Base-by-base conservation (phyloP, 1,140 invertebrate species). In the Drosophila lacteicornis region DNA sequence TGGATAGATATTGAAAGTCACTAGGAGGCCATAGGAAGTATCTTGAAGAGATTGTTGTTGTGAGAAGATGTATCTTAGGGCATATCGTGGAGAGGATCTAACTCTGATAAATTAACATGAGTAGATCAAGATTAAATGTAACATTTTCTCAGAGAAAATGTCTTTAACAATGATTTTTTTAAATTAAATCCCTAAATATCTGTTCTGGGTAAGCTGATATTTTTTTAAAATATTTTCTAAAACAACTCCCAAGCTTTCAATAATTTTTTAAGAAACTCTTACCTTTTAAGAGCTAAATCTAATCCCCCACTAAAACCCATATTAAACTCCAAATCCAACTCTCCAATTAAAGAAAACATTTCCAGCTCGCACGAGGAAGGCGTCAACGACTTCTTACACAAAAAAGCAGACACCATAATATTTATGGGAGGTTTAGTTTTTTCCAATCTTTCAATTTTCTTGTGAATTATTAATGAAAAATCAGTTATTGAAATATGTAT, bases 391-490 rank as follows among this genome's bases (percentile, higher is more conserved):
- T 75, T 62, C 38, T 57, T 57, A 36, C 1, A 68, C 61, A 63
- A 27, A 43, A 53, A 22, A 36, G 15, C 22, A 51, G 8, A 38
- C 25, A 46, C 67, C 13, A 25, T 30, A 11, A 40, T 57, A 56
- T 55, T 40, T 49, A 77, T 81, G 59, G 59, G 57, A 80, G 80
- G 71, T 66, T 77, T 63, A 68, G 47, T 62, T 79, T 73, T 55
- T 80, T 42, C 67, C 30, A 62, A 56, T 66, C 46, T 67, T 77
- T 82, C 50, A 68, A 86, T 87, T 80, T 87, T 59, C 80, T 77
- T 71, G 83, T 86, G 83, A 87, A 87, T 87, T 87, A 87, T 87
- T 87, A 82, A 88, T 87, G 80, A 82, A 87, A 86, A 83, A 67
- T 83, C 60, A 70, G 61, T 87, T 87, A 87, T 87, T 83, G 76